Evolutionary conservation across 64 coral and sea anemone genomes (phyloP).

Genomic region (Trachythela sp.): DNA sequence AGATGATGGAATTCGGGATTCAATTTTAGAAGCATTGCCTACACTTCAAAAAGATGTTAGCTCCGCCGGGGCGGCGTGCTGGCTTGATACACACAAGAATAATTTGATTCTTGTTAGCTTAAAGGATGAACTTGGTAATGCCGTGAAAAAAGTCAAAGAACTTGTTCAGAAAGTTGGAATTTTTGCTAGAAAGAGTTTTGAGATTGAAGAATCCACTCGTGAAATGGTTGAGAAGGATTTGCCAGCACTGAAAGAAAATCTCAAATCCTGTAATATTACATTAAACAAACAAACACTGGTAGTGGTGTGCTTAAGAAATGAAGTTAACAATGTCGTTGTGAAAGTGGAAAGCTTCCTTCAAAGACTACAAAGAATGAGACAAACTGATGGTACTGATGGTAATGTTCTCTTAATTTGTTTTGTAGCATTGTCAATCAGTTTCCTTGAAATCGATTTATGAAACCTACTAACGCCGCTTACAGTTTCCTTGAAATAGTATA

Average conservation of each 20-base stretch:
- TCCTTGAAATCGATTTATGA: no score
- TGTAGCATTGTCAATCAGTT: no score
- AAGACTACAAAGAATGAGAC: background rate
- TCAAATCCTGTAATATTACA: background rate
- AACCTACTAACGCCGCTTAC: no score
- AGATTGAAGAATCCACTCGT: background rate
- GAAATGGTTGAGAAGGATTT: background rate
- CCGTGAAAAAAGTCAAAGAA: background rate
- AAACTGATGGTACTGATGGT: background rate
- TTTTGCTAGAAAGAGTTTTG: background rate
- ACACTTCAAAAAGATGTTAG: background rate
- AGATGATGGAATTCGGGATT: background rate
- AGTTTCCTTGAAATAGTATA: no score
- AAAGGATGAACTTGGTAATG: background rate
- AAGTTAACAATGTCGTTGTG: background rate
- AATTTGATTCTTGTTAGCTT: background rate
- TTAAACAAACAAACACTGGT: background rate
- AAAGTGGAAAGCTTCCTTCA: background rate
- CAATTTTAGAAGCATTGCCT: background rate
- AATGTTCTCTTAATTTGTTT: no score
- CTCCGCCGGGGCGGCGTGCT: background rate
- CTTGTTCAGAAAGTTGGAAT: background rate
- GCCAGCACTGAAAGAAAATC: background rate
- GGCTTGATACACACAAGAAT: background rate
- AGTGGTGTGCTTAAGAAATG: background rate